Evolutionary conservation across 2,888 invertebrate species (phyloP), one percentile per base, ranked within the genome.

Genomic region (Norana najaformis): DNA sequence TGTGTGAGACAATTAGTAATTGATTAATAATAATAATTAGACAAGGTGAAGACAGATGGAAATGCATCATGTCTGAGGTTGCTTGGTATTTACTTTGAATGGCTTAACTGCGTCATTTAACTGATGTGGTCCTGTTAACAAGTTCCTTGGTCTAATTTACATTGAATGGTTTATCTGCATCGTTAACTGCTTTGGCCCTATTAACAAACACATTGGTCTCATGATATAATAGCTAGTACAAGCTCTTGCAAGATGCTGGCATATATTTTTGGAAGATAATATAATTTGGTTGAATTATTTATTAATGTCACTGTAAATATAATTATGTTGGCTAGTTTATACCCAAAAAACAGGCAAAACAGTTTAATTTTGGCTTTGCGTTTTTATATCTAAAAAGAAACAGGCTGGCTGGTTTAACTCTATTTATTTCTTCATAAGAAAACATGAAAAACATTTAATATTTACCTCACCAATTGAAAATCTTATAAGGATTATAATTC

Each of bases 191-290:
- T n/a, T 69, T 69, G 69, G 69, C n/a, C 30, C 23, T 53, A 30
- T 23, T 53, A 53, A 53, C 53, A 53, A 53, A 53, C 30, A 53
- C 23, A 30, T 69, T 69, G 69, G 30, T 69, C 30, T 69, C n/a
- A 0, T 69, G 69, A 11, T 69, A n/a, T 69, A 69, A n/a, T n/a
- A n/a, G 53, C 53, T 23, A 23, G 18, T 20, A 37, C 30, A 16
- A 85, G 34, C 85, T 85, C 85, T 37, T 36, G 85, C 85, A 34
- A 85, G 36, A 23, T 85, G 23, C 35, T 85, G 85, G 36, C 85
- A 85, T 85, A 85, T 85, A 85, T 85, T 85, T 85, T 85, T 85
- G 85, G 37, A 85, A 37, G 85, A 20, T 85, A 85, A 23, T 85
- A 36, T 37, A 35, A 37, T 36, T 85, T 35, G 85, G 85, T 85